These are phyloP conservation scores for Pollachius pollachius DNA, from an alignment of 2,113 vertebrate species.

Conservation along the genomic window DNA sequence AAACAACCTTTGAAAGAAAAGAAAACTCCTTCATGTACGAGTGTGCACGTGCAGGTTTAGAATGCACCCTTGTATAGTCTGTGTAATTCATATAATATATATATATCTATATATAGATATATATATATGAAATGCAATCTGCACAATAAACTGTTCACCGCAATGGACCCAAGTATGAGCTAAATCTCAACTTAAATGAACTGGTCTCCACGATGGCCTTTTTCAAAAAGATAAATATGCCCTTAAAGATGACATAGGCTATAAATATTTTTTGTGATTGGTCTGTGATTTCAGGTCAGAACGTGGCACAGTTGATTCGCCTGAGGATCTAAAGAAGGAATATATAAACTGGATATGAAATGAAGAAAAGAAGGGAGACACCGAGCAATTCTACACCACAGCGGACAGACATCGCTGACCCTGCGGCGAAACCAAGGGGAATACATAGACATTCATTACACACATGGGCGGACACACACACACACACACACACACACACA, in stretches of 20 bases:
- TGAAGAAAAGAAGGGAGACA: not conserved
- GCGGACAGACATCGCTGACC: not conserved
- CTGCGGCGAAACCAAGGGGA: too few species aligned
- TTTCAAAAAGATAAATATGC: not conserved
- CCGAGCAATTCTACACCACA: not conserved
- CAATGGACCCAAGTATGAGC: not conserved
- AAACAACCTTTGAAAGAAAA: not conserved
- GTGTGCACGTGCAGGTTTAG: not conserved
- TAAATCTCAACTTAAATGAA: not conserved
- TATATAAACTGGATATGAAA: not conserved
- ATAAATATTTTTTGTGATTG: not conserved
- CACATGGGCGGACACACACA: constrained; percentile 1
- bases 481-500: not conserved
- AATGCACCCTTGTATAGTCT: too few species aligned
- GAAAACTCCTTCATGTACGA: not conserved
- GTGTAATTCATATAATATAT: too few species aligned
- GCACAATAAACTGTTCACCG: not conserved
- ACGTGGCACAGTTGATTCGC: not conserved
- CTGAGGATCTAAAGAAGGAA: not conserved
- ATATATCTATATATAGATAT: not conserved
- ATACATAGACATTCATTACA: not conserved
- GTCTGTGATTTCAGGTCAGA: constrained; percentile 8
- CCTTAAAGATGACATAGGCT: not conserved
- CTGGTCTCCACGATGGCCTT: not conserved
- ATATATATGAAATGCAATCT: not conserved